A percentile compares a stretch with the other conserved stretches of the same genome.
phyloP scores from a whole-genome alignment of 2,888 invertebrate genomes.

The Drosophila histrio region DNA sequence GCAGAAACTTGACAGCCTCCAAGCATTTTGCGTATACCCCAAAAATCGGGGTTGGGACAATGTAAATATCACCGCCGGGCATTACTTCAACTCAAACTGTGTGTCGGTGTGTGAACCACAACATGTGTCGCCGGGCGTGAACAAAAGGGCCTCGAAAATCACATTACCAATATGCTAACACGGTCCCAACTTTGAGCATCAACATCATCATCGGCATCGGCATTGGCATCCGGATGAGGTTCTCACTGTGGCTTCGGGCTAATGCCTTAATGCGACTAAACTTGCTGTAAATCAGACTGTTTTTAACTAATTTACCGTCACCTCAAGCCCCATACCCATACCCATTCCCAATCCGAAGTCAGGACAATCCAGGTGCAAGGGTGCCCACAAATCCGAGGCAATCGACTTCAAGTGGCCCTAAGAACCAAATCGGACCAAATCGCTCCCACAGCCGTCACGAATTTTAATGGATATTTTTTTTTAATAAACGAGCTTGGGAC shows the following conservation, averaged over 20 bases:
- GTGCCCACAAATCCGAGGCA: conserved; percentile 42
- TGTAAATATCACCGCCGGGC: conserved; percentile 62
- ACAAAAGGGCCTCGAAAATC: conserved; percentile 75
- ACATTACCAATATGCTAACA: conserved; percentile 67
- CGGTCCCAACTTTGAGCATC: conserved; percentile 41
- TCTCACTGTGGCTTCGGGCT: conserved; percentile 31
- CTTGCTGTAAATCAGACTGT: conserved; percentile 69
- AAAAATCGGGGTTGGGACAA: conserved; percentile 29
- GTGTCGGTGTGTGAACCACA: conserved; percentile 68
- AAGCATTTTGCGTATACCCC: conserved; percentile 61
- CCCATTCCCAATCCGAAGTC: neutral
- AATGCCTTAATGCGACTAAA: conserved; percentile 75
- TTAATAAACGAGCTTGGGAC: conserved; percentile 51
- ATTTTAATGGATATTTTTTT: conserved; percentile 64
- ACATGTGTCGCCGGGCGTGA: conserved; percentile 75
- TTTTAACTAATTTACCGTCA: conserved; percentile 68
- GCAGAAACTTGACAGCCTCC: conserved; percentile 46
- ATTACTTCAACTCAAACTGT: conserved; percentile 35
- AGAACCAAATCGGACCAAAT: conserved; percentile 54
- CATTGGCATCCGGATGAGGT: neutral
- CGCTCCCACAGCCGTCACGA: conserved; percentile 34
- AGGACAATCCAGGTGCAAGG: conserved; percentile 33
- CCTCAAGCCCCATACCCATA: conserved; percentile 22
- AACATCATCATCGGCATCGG: conserved; percentile 4
- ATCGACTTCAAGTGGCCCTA: conserved; percentile 54